Percentiles rank a stretch among this genome's conserved stretches.
phyloP scores from a whole-genome alignment of 2,888 invertebrate species.

The Ellobium chinense region DNA sequence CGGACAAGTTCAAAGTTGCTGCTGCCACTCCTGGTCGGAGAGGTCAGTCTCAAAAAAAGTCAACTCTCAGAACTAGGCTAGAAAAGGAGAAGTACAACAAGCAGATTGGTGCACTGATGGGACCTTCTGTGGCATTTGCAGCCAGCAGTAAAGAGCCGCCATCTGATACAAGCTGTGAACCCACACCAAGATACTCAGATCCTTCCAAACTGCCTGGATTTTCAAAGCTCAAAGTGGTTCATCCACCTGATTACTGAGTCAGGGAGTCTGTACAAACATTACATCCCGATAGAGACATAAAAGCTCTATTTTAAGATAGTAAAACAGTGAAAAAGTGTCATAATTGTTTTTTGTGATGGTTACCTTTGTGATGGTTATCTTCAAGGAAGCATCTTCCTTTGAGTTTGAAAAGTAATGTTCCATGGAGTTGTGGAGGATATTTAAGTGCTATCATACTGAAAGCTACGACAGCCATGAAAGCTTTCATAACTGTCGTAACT shows the following conservation, averaged over 20 bases:
- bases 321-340: too few species aligned
- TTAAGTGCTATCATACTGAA: too few species aligned
- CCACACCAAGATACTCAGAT: constrained; percentile 18
- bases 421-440: too few species aligned
- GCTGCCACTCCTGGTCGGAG: not conserved
- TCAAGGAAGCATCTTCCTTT: too few species aligned
- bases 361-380: too few species aligned
- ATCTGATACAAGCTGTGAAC: constrained; percentile 30
- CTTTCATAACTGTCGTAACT: too few species aligned
- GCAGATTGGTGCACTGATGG: constrained; percentile 27
- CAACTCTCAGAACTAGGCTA: constrained; percentile 23
- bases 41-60: constrained; percentile 17
- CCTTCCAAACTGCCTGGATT: constrained; percentile 3
- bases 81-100: constrained; percentile 21
- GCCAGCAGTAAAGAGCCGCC: not conserved
- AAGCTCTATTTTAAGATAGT: too few species aligned
- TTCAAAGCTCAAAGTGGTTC: not conserved
- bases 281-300: too few species aligned
- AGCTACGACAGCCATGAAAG: too few species aligned
- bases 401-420: too few species aligned
- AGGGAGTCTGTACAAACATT: too few species aligned
- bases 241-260: not conserved
- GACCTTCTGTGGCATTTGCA: constrained; percentile 37
- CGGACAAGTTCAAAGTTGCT: not conserved
- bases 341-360: too few species aligned